Evolutionary conservation across 2,797 vertebrate genomes (phyloP), one percentile per base, ranked within the genome.

Genomic region (Melanotaenia trifasciata): DNA sequence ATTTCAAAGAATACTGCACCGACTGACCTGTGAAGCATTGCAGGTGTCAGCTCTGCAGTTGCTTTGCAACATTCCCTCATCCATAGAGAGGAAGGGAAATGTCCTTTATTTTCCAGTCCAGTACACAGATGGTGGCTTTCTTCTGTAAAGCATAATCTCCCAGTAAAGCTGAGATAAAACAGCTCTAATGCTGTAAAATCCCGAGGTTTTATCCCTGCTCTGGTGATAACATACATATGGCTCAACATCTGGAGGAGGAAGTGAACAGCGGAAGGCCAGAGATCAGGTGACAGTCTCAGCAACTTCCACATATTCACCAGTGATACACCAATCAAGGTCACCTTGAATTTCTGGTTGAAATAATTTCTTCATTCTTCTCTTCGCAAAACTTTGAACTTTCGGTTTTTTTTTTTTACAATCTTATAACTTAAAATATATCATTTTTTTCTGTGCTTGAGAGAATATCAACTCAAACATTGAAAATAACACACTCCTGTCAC

Each of bases 121-220:
- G 85, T 84, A 92, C 93, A 94, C 93, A 95, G 95, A 97, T 97
- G 96, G 95, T 80, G 91, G 90, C 87, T 94, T 95, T 94, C 93
- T 90, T 94, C 93, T 95, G 91, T 93, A 89, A 81, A 89, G 87
- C 89, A 92, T 96, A 96, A 96, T 96, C 96, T 94, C 89, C 82
- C 87, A 83, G 92, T 89, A 95, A 96, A 97, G 95, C 96, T 94
- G 93, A 95, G 94, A 94, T 97, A 95, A 96, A 94, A 94, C 87
- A 91, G 93, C 87, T 96, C 96, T 96, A 96, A 92, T 94, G 89
- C 94, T 81, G 86, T 86, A 72, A 91, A 93, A 93, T 94, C 93
- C 94, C 70, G 81, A 86, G 95, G 94, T 94, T 95, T 96, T 92
- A 94, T 94, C 93, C 91, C 90, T 93, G 92, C 90, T 87, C 86